A percentile compares a stretch with the other conserved stretches of the same genome.
These are phyloP conservation scores for Sitta europaea DNA, from an alignment of 2,113 vertebrate species.

Conservation along the genomic window DNA sequence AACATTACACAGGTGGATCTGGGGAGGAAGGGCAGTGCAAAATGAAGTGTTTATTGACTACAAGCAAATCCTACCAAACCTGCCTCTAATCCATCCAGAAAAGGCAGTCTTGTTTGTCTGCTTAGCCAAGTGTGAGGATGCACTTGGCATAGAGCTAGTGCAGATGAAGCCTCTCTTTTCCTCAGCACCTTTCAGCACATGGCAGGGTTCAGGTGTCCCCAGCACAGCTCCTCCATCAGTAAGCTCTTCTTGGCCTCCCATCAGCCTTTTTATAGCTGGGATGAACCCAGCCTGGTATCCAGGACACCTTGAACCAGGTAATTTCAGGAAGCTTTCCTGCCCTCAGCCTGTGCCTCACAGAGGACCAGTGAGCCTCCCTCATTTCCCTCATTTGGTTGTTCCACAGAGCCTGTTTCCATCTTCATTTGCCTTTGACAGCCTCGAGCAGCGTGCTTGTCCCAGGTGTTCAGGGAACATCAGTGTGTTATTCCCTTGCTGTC, in stretches of 20 bases:
- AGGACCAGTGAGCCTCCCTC: not conserved
- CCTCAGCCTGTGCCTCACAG: not conserved
- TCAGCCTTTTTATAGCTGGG: not conserved
- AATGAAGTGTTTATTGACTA: constrained; percentile 25
- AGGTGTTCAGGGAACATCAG: not conserved
- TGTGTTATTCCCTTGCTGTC: not conserved
- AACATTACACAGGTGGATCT: not conserved
- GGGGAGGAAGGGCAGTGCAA: not conserved
- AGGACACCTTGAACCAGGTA: not conserved
- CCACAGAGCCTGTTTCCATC: not conserved
- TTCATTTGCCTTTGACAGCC: not conserved
- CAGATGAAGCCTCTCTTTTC: not conserved
- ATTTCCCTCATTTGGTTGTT: not conserved
- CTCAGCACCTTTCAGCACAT: not conserved
- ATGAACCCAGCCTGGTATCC: not conserved
- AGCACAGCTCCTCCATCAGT: not conserved
- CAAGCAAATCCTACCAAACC: not conserved
- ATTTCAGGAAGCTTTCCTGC: not conserved
- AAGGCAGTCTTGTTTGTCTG: not conserved
- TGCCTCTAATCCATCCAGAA: constrained; percentile 1
- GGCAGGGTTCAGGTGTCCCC: not conserved
- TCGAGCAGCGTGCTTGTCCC: accelerated
- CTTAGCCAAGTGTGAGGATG: not conserved
- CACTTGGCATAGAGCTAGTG: not conserved
- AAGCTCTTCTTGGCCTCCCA: not conserved